Base-by-base conservation (phyloP, 2,888 invertebrate genomes). In the Flexamia atlantica region DNA sequence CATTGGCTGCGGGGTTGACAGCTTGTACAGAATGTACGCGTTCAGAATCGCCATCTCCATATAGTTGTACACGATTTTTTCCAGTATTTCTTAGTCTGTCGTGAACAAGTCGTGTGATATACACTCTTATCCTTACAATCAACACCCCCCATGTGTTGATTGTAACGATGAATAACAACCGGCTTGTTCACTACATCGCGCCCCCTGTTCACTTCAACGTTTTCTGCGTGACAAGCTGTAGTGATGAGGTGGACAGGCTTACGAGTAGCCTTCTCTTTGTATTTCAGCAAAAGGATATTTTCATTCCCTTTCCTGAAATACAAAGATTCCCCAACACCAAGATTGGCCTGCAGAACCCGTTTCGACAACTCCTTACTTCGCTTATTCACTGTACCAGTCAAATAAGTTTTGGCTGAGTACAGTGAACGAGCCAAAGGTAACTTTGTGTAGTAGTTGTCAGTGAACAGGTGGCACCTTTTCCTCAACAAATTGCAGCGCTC, bases 181-280 rank as follows among this genome's bases (percentile, higher is more conserved):
- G 70, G 64, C 17, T 82, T 82, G 20, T 23, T 23, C 20, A 53
- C 53, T 2, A 23, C 9, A 14, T 9, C n/a, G 23, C n/a, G 12
- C 28, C 53, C 40, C 30, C 25, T 57, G 32, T 64, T 57, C 12
- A 36, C 40, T 9, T 3, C 20, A 12, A 4, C 36, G 53, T 72
- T 23, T 64, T 82, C 64, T 32, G 82, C 82, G 70, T 42, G 40
- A 68, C 46, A 82, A 40, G 46, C 82, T 0, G 82, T 82, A 23
- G 68, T 68, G 17, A 82, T 68, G 7, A 82, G 68, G 42, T 68
- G 36, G 17, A 82, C 64, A 42, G 70, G 82, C 57, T 82, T 82
- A 17, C 82, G 32, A 23, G 82, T 70, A 12, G 36, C 36, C 10
- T 53, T 53, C 23, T 53, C 53, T 14, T 57, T 81, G 17, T 68